A percentile compares a stretch with the other conserved stretches of the same genome.
Conservation (phyloP, 2,797 vertebrate genomes). For the Pelochelys cantorii region DNA sequence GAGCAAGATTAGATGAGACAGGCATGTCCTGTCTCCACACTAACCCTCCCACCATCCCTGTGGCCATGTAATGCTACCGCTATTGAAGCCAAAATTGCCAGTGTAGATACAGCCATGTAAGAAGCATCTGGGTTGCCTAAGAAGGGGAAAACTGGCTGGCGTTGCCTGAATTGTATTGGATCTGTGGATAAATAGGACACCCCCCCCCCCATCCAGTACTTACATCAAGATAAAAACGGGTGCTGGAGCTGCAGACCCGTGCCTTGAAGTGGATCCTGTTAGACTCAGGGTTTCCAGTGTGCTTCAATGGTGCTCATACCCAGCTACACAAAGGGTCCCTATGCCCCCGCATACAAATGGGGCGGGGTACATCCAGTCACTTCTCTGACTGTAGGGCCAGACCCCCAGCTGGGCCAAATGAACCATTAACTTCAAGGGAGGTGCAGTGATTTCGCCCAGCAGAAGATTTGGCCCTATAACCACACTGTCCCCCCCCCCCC, state of each 20-base stretch:
- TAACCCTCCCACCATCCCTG: not conserved
- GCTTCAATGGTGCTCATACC: no score
- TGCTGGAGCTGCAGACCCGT: no score
- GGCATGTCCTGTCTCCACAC: not conserved
- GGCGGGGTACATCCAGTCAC: not conserved
- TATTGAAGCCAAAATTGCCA: not conserved
- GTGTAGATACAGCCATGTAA: not conserved
- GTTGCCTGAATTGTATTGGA: not conserved
- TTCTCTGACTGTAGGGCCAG: not conserved
- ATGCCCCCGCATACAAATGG: not conserved
- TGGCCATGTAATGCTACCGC: not conserved
- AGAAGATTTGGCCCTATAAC: not conserved
- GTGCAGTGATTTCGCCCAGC: no score
- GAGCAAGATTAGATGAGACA: not conserved
- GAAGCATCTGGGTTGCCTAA: not conserved
- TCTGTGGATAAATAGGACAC: not conserved
- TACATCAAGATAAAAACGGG: not conserved
- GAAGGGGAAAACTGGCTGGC: not conserved
- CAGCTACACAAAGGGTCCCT: no score
- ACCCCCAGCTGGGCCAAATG: not conserved
- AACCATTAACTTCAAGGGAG: not conserved
- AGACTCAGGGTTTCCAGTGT: no score
- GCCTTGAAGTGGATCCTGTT: no score
- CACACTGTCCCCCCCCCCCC: not conserved
- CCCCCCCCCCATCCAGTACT: not conserved